A percentile compares a stretch with the other conserved stretches of the same genome.
Evolutionary conservation across 2,797 vertebrate genomes (phyloP).

Genomic region (Sebastes alutus): DNA sequence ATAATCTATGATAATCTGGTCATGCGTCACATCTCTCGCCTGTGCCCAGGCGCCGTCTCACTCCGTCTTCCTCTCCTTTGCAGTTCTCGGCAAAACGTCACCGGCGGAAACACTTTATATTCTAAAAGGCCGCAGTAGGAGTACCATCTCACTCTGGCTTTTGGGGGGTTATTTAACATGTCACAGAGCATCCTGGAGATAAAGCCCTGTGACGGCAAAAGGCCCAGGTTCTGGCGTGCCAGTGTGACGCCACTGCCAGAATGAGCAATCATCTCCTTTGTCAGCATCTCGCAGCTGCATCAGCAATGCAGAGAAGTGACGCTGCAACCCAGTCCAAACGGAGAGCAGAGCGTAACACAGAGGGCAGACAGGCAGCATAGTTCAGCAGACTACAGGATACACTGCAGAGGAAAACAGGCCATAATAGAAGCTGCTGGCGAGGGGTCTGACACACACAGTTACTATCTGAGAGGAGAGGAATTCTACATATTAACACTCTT

Average conservation of each 20-base stretch:
- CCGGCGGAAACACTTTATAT: not conserved
- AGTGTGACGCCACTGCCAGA: not conserved
- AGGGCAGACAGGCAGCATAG: constrained; percentile 22
- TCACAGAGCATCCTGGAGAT: not conserved
- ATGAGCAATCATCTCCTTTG: constrained; percentile 45
- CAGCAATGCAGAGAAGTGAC: constrained; percentile 65
- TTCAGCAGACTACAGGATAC: not conserved
- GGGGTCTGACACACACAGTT: not conserved
- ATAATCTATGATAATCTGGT: not conserved
- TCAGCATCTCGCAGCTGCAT: constrained; percentile 56
- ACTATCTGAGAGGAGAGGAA: not conserved
- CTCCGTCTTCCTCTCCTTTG: not conserved
- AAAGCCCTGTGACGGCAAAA: not conserved
- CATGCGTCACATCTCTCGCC: not conserved
- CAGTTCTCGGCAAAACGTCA: not conserved
- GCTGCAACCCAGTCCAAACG: constrained; percentile 25
- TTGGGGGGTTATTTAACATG: not conserved
- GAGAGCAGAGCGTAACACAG: constrained; percentile 4
- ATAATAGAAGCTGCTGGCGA: not conserved
- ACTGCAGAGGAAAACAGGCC: constrained; percentile 23
- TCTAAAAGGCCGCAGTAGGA: not conserved
- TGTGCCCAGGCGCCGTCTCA: not conserved
- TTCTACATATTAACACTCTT: constrained; percentile 8
- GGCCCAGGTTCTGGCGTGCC: not conserved
- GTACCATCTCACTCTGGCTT: no score